A percentile compares a stretch with the other conserved stretches of the same genome.
Evolutionary conservation across 2,113 vertebrate species (phyloP).

Genomic region (Sakesphorus luctuosus): DNA sequence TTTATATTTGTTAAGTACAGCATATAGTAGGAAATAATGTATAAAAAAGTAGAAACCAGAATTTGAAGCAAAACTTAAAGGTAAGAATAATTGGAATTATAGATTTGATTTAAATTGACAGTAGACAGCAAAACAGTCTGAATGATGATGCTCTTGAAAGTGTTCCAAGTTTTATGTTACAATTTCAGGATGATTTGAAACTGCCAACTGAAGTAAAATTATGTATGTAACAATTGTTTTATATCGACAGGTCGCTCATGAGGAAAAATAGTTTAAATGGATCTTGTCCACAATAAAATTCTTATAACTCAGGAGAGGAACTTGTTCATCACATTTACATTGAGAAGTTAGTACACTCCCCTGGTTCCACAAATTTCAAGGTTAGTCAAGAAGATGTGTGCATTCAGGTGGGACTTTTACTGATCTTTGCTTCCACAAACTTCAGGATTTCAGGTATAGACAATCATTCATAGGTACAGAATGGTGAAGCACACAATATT

Average conservation of each 20-base stretch:
- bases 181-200: neutral
- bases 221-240: neutral
- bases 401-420: neutral
- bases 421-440: neutral
- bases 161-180: neutral
- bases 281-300: neutral
- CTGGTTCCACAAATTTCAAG: neutral
- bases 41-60: neutral
- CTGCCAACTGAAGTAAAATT: neutral
- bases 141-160: neutral
- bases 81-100: neutral
- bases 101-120: slow-evolving; percentile 4
- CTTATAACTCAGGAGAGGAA: neutral
- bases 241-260: neutral
- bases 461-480: neutral
- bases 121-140: neutral
- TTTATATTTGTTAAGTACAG: neutral
- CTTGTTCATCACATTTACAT: neutral
- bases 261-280: slow-evolving; percentile 39
- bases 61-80: neutral
- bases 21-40: neutral
- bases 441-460: neutral
- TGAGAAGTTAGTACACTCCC: neutral
- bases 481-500: neutral
- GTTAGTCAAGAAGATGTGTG: neutral